Conservation (phyloP, 2,113 vertebrate species). For the Passer domesticus region DNA sequence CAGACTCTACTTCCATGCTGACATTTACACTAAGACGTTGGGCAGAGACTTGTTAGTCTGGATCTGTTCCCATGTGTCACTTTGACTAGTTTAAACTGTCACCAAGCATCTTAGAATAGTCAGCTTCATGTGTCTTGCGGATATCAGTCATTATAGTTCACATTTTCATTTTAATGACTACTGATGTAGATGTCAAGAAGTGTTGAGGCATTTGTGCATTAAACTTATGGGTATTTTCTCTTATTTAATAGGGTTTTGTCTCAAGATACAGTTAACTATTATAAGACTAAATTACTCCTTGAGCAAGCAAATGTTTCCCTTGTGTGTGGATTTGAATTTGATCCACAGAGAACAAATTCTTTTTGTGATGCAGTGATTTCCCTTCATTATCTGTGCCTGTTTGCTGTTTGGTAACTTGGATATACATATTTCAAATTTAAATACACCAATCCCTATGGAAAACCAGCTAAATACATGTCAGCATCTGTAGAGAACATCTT, state of each 20-base stretch:
- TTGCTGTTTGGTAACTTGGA: conserved; percentile 52
- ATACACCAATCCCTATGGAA: conserved; percentile 31
- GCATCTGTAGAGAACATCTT: conserved; percentile 34
- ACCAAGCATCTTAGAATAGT: conserved; percentile 43
- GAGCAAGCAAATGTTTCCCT: not conserved
- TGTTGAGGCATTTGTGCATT: not conserved
- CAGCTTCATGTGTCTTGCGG: conserved; percentile 22
- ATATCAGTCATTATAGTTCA: conserved; percentile 60
- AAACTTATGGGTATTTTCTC: not conserved
- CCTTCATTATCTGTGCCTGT: conserved; percentile 25
- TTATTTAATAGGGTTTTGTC: conserved; percentile 31
- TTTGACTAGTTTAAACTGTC: conserved; percentile 55
- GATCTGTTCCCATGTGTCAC: conserved; percentile 52
- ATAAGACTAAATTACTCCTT: not conserved
- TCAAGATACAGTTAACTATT: conserved; percentile 23
- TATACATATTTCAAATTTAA: conserved; percentile 63
- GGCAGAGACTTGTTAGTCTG: conserved; percentile 40
- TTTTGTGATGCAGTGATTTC: conserved; percentile 55
- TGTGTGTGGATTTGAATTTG: conserved; percentile 33
- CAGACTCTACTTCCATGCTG: conserved; percentile 33
- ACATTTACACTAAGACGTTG: conserved; percentile 49
- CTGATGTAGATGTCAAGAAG: conserved; percentile 66
- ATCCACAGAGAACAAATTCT: conserved; percentile 14
- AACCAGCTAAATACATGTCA: conserved; percentile 57
- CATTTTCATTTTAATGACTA: conserved; percentile 70